phyloP scores from a whole-genome alignment of 2,888 invertebrate species.

The Glaucopsyche alexis region DNA sequence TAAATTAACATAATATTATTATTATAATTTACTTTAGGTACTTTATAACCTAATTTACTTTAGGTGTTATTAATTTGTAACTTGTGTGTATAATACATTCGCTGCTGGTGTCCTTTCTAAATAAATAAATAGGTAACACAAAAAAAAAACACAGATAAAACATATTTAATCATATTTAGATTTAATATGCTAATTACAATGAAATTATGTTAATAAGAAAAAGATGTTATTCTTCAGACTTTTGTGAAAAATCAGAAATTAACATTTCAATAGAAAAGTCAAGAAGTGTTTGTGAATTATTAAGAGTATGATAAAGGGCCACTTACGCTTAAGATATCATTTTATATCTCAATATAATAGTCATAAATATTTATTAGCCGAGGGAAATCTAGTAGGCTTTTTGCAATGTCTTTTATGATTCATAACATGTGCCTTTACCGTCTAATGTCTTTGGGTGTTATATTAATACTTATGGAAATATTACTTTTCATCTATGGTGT shows the following conservation, averaged over 20 bases:
- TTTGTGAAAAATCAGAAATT: not conserved
- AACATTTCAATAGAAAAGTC: not conserved
- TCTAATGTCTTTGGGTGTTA: not conserved
- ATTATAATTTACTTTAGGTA: no score
- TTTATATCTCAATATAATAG: conserved; percentile 21
- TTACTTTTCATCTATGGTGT: not conserved
- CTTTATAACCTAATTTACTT: no score
- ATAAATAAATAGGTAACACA: no score
- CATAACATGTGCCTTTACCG: conserved; percentile 6
- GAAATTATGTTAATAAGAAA: not conserved
- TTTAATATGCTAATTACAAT: not conserved
- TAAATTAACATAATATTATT: no score
- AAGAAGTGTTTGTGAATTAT: not conserved
- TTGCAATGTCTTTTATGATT: conserved; percentile 27
- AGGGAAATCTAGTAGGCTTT: conserved; percentile 22
- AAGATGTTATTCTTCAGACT: not conserved
- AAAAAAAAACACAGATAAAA: no score
- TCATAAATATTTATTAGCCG: conserved; percentile 27
- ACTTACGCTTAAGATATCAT: not conserved
- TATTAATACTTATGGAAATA: conserved; percentile 8
- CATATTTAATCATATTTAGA: no score
- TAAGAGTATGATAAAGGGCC: not conserved
- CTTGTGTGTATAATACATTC: no score
- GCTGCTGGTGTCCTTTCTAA: no score
- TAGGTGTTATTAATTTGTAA: no score